Evolutionary conservation across 2,888 invertebrate species (phyloP), one percentile per base, ranked within the genome.

Genomic region (Hipparchia semele): DNA sequence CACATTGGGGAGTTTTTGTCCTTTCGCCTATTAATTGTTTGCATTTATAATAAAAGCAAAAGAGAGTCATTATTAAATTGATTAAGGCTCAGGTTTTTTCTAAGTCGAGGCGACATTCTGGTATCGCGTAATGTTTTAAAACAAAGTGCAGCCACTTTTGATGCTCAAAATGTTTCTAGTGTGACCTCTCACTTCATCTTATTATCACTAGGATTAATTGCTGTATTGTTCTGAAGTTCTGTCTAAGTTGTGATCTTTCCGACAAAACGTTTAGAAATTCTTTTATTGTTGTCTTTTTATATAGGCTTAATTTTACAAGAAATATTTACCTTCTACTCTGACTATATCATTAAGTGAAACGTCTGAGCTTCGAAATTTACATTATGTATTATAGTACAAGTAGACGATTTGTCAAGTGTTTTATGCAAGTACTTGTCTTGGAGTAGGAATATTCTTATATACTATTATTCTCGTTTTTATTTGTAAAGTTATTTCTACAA

Each of bases 171-270:
- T 23, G 13, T 6, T 23, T 49, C 13, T 33, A 33, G 51, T 65
- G 53, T 65, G 65, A 65, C 53, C 33, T 53, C 53, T 12, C 53
- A 6, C 65, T 65, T 4, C 87, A 86, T 85, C 85, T 39, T 86
- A 87, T 87, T 90, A 88, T 89, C 87, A 88, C 83, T 90, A 89
- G 87, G 83, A 81, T 86, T 83, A 86, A 84, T 53, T 51, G 70
- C 72, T 76, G 69, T 78, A 76, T 72, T 71, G 73, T 75, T 23
- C 73, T 82, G 75, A 77, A 75, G 73, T 75, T 39, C 39, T 39
- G 72, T 75, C 65, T 75, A 87, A 84, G 87, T 91, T 91, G 91
- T 92, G 90, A 88, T 88, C 80, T 91, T 91, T 90, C 91, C 85
- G 88, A 90, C 62, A 84, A 88, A 81, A 83, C 87, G 83, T 90